Base-by-base conservation (phyloP, 2,113 vertebrate genomes). In the Plectropomus leopardus region DNA sequence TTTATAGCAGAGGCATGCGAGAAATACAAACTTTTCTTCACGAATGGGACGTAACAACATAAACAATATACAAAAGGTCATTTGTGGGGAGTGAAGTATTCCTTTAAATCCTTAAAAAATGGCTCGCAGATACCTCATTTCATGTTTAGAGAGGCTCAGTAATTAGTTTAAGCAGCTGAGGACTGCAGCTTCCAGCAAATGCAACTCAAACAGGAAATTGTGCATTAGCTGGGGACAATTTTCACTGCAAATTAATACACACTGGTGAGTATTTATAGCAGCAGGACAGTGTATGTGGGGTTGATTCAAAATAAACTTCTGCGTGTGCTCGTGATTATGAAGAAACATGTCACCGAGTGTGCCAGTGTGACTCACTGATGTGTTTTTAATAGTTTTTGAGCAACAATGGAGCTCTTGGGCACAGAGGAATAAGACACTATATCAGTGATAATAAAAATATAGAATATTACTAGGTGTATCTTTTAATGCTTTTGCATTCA, bases 361-460 rank as follows among this genome's bases (percentile, higher is more conserved):
- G 59, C 44, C 17, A 53, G 21, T 24, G 53, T 4, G 51, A 15
- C 24, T 58, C 32, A 34, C 14, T 60, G 64, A 44, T 60, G 51
- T 34, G 32, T 65, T 77, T 71, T 17, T 47, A 59, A 59, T 60
- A 28, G 42, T 57, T 69, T 67, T 10, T 40, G 65, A 36, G 32
- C 7, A 55, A 48, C 19, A 54, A 28, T 21, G 36, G 30, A 45
- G 58, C 42, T 80, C 19, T 28, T 5, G 19, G 44, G 24, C 44
- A 36, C 30, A 65, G 26, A 72, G 36, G 53, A 59, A 59, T 4
- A n/a, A 36, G 24, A 69, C 23, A 44, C 11, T 15, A 36, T 1
- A 53, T 32, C 32, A 71, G 13, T 17, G 9, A 72, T 58, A 42
- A 67, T 44, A 23, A 26, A 65, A 73, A 48, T 66, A 54, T 1